Evolutionary conservation across 2,113 vertebrate species (phyloP), one percentile per base, ranked within the genome.

Genomic region (Notiomystis cincta): DNA sequence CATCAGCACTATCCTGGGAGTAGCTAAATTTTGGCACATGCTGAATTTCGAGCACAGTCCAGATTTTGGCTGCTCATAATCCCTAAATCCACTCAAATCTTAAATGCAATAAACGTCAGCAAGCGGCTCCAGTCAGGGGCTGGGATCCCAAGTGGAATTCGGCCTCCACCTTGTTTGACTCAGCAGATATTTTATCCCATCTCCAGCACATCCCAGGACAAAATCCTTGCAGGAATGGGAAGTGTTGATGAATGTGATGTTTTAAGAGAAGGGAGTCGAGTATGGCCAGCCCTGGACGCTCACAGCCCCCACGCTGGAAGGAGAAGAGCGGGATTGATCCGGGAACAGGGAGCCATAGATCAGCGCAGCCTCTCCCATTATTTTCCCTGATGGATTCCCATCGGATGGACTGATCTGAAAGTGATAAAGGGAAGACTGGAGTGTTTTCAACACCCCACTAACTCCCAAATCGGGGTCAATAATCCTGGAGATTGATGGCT

Each of bases 401-500:
- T 50, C 92, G 19, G 0, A 97, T 96, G 95, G 90, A 80, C 95
- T 77, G 90, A 96, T 90, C 88, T 89, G 96, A 95, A 91, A 93
- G 79, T 96, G 97, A 97, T 96, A 94, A 97, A 97, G 95, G 94
- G 94, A 93, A 94, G 87, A 76, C 19, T 1, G 5, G 87, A 92
- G 65, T 25, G 30, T 90, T 96, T 95, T 88, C 95, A 95, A 96
- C 96, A 95, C 66, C 11, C 95, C 92, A 92, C 95, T 96, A 54
- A 82, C 91, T 96, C 94, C 86, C 58, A 90, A 93, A 94, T 84
- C 2, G 7, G 87, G 89, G 89, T 97, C 95, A 70, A 97, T 97
- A 97, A 96, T 93, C 94, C 89, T 42, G 56, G 38, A 94, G 96
- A 97, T 96, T 95, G 87, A 97, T 97, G 94, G 45, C 64, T 81